Evolutionary conservation across 2,888 invertebrate genomes (phyloP), one percentile per base, ranked within the genome.

Genomic region (Thumatha senex): DNA sequence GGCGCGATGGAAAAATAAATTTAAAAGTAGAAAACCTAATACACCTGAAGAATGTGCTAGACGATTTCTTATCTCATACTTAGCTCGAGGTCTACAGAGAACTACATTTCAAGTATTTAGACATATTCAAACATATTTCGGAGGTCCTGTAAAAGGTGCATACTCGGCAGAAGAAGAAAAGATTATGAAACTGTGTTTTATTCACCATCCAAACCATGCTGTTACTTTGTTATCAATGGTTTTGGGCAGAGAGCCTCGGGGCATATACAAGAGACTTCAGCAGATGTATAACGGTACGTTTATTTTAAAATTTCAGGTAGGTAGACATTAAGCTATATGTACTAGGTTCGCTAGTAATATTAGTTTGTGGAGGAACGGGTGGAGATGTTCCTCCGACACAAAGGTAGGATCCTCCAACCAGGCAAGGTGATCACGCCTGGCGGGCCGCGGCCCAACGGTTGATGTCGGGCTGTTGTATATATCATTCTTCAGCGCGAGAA

Each of bases 1-100:
- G 53, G 84, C 82, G 35, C 69, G 82, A 11, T 88, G 86, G 86
- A 82, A 59, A 70, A 86, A 80, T 58, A 77, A 56, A 61, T 60
- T 51, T n/a, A 78, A 70, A 59, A 63, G 61, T 34, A 70, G 65
- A 47, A 65, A 55, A 44, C 74, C 72, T 11, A 67, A 43, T 12
- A 65, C 74, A 34, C 70, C 74, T 24, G 77, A 80, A 55, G 85
- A 86, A 61, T 48, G 50, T 34, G 79, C 72, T 3, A 74, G 84
- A 54, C 74, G 76, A 36, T 87, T 74, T 75, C 74, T 83, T 12
- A 71, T 75, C 40, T 74, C 83, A 40, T 88, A 72, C 64, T 66
- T 89, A 45, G 82, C 86, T n/a, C 66, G 74, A 55, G 83, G 84
- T 12, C 59, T 89, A 40, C 10, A 86, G 52, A 77, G 89, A 54